Base-by-base conservation (phyloP, 2,113 vertebrate species). In the Argyrosomus japonicus region DNA sequence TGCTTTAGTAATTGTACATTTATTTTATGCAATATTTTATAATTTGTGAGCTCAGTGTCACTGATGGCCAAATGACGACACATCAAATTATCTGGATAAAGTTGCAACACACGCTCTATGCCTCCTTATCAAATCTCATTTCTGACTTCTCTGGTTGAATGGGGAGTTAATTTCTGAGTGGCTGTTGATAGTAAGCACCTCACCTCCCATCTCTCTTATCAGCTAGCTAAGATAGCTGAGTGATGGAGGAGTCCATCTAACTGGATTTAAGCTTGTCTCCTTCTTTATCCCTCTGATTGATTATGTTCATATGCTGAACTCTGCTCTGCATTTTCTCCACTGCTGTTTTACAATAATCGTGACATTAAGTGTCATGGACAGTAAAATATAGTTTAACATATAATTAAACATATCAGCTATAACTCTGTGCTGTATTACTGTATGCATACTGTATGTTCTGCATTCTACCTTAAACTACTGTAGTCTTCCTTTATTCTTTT, bases 221-320 rank as follows among this genome's bases (percentile, higher is more conserved):
- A 91, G 83, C 75, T 21, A 65, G 25, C 71, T 19, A 15, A 79
- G 71, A 72, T 13, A 61, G 65, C 68, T 77, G 54, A 80, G 67
- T 83, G 84, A 78, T 81, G 78, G 81, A 85, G 69, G 85, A 89
- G 87, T 86, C 82, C 77, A 67, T 84, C 84, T 84, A 62, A 84
- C 78, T 56, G 82, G 82, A 88, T 87, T 91, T 89, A 81, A 84
- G 79, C 83, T 89, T 89, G 88, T 88, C 93, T 92, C 81, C 81
- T 73, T 90, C 90, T 93, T 91, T 88, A 91, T 89, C 79, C 86
- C 64, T 83, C 72, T 77, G 79, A 91, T 61, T 90, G 89, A 91
- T 91, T 73, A 84, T 53, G 67, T 77, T 86, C 86, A 88, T 90
- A 70, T 88, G 84, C 63, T 91, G 88, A 93, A 91, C 88, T 91